Evolutionary conservation across 2,888 invertebrate species (phyloP).

Genomic region (Trachelus stipa): DNA sequence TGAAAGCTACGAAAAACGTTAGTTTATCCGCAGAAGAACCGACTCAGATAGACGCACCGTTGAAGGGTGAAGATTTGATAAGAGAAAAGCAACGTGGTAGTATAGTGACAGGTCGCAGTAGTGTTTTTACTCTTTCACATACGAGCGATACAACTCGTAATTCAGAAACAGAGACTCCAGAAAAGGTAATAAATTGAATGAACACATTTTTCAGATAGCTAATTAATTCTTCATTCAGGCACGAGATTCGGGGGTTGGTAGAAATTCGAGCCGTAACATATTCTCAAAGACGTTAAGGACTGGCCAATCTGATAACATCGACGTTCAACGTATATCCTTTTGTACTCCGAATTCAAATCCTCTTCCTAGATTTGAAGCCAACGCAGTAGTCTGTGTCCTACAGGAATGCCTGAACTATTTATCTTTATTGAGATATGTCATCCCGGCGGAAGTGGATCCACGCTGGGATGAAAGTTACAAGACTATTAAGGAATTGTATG

Average conservation of each 20-base stretch:
- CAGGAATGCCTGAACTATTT: conserved; percentile 42
- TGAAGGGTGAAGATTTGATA: conserved; percentile 19
- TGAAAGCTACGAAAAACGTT: neutral
- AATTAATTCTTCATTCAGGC: neutral
- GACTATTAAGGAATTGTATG: conserved; percentile 39
- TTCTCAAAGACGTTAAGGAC: too few relatives aligned
- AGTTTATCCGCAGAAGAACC: neutral
- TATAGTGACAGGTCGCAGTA: neutral
- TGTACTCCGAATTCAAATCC: conserved; percentile 26
- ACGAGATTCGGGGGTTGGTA: neutral
- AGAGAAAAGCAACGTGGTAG: conserved; percentile 14
- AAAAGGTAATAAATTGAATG: neutral
- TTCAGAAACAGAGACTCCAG: neutral
- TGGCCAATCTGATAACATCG: conserved; percentile 37
- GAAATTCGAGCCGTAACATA: too few relatives aligned
- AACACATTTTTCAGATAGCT: neutral
- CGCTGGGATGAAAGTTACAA: conserved; percentile 40
- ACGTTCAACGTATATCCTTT: conserved; percentile 36
- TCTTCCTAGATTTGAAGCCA: conserved; percentile 38
- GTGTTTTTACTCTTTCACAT: neutral
- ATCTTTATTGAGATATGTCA: conserved; percentile 37
- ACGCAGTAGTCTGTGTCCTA: conserved; percentile 34
- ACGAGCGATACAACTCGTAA: neutral
- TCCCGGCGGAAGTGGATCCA: conserved; percentile 37
- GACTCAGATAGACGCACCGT: neutral